Base-by-base conservation (phyloP, 2,797 vertebrate genomes). In the Echiichthys vipera region DNA sequence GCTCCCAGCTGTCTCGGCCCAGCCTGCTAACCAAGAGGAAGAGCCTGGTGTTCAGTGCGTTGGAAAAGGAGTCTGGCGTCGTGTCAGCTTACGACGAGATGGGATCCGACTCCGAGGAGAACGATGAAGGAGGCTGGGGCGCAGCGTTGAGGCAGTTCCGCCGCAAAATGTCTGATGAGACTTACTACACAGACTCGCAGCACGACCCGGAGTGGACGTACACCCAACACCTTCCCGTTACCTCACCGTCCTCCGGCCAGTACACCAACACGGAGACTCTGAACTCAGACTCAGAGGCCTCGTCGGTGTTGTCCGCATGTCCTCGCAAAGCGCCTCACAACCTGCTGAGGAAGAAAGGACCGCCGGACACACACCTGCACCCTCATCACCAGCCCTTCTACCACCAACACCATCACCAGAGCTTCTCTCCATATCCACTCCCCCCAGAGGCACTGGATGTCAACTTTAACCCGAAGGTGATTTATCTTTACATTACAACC, bases 1-100 rank as follows among this genome's bases (percentile, higher is more conserved):
- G 95, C 9, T 93, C 95, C 0, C 25, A 94, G 20, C 86, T 93
- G 73, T 93, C 95, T 45, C 95, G 94, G 4, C 93, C 95, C 65
- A 95, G 95, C 71, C 94, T 98, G 87, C 95, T 98, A 0, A 95
- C 95, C 83, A 97, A 96, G 80, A 95, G 95, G 65, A 98, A 98
- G 88, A 97, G 96, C n/a, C 94, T 96, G 71, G 94, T 96, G 2
- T 97, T 97, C 37, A 95, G 91, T 36, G 95, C 94, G 40, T 74
- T 98, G 88, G 98, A 98, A 79, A 96, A 93, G 0, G 96, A 98
- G 80, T 97, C 97, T n/a, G 94, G 89, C 1, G 82, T 96, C 0
- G 92, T 96, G 2, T 98, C 98, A 0, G 97, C 97, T 10, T 99
- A 99, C 3, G 96, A 99, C 0, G 96, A 95, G 87, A 95, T 99